Percentiles rank a stretch among this genome's conserved stretches.
Conservation (phyloP, 2,113 vertebrate species). For the Xenus cinereus region DNA sequence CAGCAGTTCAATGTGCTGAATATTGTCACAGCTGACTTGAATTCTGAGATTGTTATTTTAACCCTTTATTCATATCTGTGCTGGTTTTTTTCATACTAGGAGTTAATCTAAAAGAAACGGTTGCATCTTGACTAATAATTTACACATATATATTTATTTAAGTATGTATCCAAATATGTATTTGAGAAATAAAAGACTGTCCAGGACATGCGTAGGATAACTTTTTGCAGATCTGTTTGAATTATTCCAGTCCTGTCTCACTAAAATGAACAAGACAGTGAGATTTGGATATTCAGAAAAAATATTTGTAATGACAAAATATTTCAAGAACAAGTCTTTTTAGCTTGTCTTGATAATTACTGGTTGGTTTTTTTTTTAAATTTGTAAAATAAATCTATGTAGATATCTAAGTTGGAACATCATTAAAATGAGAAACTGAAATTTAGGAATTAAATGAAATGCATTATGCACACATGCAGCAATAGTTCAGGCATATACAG, state of each 20-base stretch:
- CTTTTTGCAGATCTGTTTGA: background rate
- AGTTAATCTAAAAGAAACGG: background rate
- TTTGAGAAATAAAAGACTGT: background rate
- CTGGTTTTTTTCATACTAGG: background rate
- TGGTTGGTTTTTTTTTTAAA: background rate
- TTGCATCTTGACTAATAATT: background rate
- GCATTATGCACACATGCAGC: background rate
- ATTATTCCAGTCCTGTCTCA: background rate
- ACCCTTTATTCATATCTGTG: conserved; percentile 24
- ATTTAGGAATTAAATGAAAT: background rate
- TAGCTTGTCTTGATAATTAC: background rate
- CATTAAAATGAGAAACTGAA: conserved; percentile 13
- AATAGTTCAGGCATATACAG: background rate
- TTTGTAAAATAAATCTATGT: background rate
- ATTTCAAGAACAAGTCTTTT: background rate
- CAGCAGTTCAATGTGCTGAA: conserved; percentile 39
- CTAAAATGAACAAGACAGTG: background rate
- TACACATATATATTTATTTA: background rate
- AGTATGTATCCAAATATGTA: background rate
- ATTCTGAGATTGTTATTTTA: conserved; percentile 58
- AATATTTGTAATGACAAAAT: background rate
- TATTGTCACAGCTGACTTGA: conserved; percentile 61
- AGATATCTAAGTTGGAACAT: background rate
- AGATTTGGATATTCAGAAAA: background rate
- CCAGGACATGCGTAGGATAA: background rate